Percentiles rank a stretch among this genome's conserved stretches.
phyloP scores from a whole-genome alignment of 2,797 vertebrate species.

The Heliangelus exortis region DNA sequence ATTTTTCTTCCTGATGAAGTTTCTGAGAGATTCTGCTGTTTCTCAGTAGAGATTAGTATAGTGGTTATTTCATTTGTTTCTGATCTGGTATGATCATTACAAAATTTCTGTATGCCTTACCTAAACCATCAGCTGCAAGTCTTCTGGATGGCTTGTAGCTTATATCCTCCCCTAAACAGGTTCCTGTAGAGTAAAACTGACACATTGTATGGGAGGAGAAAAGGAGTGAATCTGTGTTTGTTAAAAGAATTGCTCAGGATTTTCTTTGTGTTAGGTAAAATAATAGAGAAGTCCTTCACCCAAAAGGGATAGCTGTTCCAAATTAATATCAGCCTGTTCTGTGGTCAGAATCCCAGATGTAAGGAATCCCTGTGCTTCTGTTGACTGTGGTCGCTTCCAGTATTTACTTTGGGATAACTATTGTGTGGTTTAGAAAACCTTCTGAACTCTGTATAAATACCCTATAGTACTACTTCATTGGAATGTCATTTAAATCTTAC shows the following conservation, averaged over 20 bases:
- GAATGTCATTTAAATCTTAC: background rate
- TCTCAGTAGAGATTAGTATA: background rate
- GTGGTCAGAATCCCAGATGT: background rate
- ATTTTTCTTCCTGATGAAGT: background rate
- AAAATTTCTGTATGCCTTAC: background rate
- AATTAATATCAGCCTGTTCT: background rate
- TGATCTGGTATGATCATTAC: background rate
- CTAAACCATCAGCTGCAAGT: background rate
- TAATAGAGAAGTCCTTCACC: background rate
- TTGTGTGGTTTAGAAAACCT: slow-evolving; percentile 5
- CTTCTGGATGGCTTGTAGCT: background rate
- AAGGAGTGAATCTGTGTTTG: background rate
- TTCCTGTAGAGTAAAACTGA: background rate
- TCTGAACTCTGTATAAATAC: background rate
- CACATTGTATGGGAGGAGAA: background rate
- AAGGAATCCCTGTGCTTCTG: background rate
- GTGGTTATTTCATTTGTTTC: background rate
- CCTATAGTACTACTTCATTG: background rate
- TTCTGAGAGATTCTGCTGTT: background rate
- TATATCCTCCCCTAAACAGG: background rate
- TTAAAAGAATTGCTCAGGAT: background rate
- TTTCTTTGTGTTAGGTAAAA: background rate
- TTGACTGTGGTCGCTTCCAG: background rate
- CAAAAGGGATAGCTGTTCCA: background rate
- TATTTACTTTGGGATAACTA: background rate